Evolutionary conservation across 2,113 vertebrate species (phyloP).

Genomic region (Saguinus midas): DNA sequence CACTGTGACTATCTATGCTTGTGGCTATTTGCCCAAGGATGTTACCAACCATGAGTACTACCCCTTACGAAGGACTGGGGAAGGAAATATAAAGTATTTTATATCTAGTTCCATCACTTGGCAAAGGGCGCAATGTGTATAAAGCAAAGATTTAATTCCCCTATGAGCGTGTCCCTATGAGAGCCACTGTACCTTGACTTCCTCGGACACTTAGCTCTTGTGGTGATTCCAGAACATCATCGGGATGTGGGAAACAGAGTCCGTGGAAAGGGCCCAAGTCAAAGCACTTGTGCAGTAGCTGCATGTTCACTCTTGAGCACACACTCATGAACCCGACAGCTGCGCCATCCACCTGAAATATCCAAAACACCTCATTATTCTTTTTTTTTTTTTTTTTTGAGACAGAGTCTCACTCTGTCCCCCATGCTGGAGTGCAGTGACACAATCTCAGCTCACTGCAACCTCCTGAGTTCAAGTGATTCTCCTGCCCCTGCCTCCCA

Average conservation of each 20-base stretch:
- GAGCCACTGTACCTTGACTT: slow-evolving; percentile 61
- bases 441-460: no score
- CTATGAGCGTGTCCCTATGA: rapidly evolving
- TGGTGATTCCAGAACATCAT: slow-evolving; percentile 62
- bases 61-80: not conserved
- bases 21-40: not conserved
- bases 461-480: no score
- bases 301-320: slow-evolving; percentile 83
- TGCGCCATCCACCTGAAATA: slow-evolving; percentile 85
- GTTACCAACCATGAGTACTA: not conserved
- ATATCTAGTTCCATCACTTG: not conserved
- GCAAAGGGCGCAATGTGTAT: not conserved
- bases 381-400: no score
- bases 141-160: not conserved
- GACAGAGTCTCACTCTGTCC: no score
- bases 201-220: not conserved
- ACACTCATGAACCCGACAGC: slow-evolving; percentile 90
- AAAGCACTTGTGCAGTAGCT: slow-evolving; percentile 86
- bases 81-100: not conserved
- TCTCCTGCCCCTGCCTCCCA: no score
- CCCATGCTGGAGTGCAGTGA: no score
- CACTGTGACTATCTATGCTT: not conserved
- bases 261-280: slow-evolving; percentile 87
- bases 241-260: slow-evolving; percentile 83
- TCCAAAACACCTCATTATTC: not conserved